phyloP scores from a whole-genome alignment of 2,797 vertebrate species.

The Scarus forsteni region DNA sequence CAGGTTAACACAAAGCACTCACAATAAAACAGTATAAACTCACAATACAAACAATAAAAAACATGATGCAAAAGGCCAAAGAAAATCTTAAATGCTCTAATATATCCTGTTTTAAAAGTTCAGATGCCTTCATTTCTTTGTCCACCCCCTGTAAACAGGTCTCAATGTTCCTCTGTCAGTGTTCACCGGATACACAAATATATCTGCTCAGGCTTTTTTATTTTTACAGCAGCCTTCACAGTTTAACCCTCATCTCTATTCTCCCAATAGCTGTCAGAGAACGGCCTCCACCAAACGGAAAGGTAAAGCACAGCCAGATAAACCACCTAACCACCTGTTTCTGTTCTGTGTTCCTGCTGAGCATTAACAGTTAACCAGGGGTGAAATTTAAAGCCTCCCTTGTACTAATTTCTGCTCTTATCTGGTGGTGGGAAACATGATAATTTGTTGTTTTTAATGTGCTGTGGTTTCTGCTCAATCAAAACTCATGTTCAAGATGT shows the following conservation, averaged over 20 bases:
- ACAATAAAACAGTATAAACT: too few species aligned
- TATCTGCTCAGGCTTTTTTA: slow-evolving; percentile 6
- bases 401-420: slow-evolving; percentile 46
- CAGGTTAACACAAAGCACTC: too few species aligned
- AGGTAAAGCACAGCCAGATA: slow-evolving; percentile 76
- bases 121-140: slow-evolving; percentile 26
- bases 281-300: slow-evolving; percentile 67
- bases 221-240: slow-evolving; percentile 27
- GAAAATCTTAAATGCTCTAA: not conserved
- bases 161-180: slow-evolving; percentile 34
- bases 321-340: slow-evolving; percentile 12
- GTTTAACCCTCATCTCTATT: slow-evolving; percentile 80
- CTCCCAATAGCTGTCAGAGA: slow-evolving; percentile 81
- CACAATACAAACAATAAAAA: too few species aligned
- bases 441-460: not conserved
- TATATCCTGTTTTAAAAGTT: not conserved
- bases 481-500: slow-evolving; percentile 11
- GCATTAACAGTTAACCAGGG: slow-evolving; percentile 19
- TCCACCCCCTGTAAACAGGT: slow-evolving; percentile 36
- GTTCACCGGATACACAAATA: slow-evolving; percentile 29
- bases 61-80: not conserved
- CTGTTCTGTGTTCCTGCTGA: slow-evolving; percentile 27
- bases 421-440: slow-evolving; percentile 41
- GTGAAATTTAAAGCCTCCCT: slow-evolving; percentile 21
- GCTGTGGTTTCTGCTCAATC: slow-evolving; percentile 29